Evolutionary conservation across 2,797 vertebrate species (phyloP).

Genomic region (Sebastes iracundus): DNA sequence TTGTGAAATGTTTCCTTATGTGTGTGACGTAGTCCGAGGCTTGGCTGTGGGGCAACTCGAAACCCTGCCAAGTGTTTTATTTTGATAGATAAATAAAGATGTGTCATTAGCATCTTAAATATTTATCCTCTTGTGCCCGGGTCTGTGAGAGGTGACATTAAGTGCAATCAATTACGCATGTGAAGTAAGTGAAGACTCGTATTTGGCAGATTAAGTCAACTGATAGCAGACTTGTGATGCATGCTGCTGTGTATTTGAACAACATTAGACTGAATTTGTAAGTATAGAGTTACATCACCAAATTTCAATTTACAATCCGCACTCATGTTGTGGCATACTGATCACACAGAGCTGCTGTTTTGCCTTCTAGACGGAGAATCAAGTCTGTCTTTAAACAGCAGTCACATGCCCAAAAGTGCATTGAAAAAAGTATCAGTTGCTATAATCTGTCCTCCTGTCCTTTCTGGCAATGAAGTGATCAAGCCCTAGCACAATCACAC

Average conservation of each 20-base stretch:
- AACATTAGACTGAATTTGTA: background rate
- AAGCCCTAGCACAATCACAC: background rate
- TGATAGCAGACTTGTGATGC: background rate
- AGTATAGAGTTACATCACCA: background rate
- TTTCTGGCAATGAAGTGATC: background rate
- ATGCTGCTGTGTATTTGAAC: background rate
- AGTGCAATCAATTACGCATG: background rate
- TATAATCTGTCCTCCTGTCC: background rate
- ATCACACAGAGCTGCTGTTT: background rate
- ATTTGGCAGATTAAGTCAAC: background rate
- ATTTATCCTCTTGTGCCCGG: background rate
- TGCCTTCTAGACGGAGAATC: background rate
- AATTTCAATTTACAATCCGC: background rate
- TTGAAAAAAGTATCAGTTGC: background rate
- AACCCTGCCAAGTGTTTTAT: conserved; percentile 29
- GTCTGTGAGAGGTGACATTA: conserved; percentile 5
- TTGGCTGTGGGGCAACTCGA: background rate
- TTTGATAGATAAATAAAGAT: conserved; percentile 31
- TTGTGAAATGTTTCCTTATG: background rate
- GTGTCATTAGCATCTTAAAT: conserved; percentile 16
- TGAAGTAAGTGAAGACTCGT: background rate
- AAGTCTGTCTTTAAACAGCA: background rate
- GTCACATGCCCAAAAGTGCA: background rate
- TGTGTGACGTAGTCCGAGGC: background rate
- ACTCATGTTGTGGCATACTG: background rate